phyloP scores from a whole-genome alignment of 1,140 invertebrate species.

The Bombus affinis region DNA sequence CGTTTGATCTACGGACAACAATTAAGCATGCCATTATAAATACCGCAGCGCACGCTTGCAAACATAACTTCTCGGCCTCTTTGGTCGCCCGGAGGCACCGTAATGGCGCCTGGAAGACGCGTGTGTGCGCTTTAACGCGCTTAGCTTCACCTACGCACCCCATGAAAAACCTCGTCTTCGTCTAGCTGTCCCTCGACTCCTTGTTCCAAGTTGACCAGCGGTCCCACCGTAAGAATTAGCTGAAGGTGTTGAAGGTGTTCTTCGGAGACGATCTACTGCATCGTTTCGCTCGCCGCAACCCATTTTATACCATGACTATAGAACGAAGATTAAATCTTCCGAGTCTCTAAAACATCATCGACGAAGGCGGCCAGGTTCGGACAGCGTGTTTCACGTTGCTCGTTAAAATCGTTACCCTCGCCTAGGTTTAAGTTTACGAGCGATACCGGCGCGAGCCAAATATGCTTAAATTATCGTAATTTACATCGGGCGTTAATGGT shows the following conservation, averaged over 20 bases:
- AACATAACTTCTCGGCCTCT: constrained; percentile 55
- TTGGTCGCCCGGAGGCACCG: constrained; percentile 64
- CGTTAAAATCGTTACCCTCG: not conserved
- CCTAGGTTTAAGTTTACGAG: not conserved
- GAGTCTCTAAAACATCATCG: not conserved
- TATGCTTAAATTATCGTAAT: constrained; percentile 31
- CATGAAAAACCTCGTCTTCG: constrained; percentile 49
- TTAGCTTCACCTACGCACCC: constrained; percentile 64
- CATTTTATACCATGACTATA: not conserved
- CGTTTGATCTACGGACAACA: constrained; percentile 72
- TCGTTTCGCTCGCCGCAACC: not conserved
- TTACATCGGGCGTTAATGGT: constrained; percentile 45
- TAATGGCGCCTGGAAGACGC: constrained; percentile 60
- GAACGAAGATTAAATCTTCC: constrained; percentile 19
- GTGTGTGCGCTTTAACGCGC: constrained; percentile 45
- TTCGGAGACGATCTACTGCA: constrained; percentile 12
- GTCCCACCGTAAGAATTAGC: not conserved
- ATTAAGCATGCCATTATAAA: constrained; percentile 73
- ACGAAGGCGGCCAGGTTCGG: not conserved
- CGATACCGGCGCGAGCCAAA: not conserved
- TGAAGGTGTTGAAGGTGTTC: constrained; percentile 34
- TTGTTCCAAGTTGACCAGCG: not conserved
- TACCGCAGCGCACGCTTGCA: constrained; percentile 60
- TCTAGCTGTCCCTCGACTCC: not conserved
- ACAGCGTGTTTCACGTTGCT: not conserved